phyloP scores from a whole-genome alignment of 2,797 vertebrate genomes.

The Pseudochromis fuscus region DNA sequence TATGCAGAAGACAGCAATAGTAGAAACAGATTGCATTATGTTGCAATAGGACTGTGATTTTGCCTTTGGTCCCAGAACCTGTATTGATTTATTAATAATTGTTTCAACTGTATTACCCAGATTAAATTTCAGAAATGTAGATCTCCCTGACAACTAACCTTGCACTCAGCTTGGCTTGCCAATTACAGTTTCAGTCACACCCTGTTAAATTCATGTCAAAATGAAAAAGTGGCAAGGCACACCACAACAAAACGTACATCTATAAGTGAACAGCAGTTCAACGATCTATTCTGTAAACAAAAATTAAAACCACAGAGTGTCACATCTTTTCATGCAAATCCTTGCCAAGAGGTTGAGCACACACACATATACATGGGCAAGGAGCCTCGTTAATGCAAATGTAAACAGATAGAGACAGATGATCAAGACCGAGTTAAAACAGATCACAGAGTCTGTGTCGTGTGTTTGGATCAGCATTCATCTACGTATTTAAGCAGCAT shows the following conservation, averaged over 20 bases:
- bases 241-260: background rate
- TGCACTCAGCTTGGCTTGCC: conserved; percentile 34
- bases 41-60: background rate
- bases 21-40: conserved; percentile 1
- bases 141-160: conserved; percentile 52
- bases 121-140: conserved; percentile 54
- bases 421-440: conserved; percentile 30
- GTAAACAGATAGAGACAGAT: conserved; percentile 60
- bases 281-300: background rate
- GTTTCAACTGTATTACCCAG: conserved; percentile 1
- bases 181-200: conserved; percentile 45
- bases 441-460: conserved; percentile 34
- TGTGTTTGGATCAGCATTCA: conserved; percentile 34
- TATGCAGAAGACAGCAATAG: background rate
- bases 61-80: background rate
- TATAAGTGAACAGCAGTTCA: conserved; percentile 8
- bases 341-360: conserved; percentile 54
- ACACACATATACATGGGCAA: conserved; percentile 47
- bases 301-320: conserved; percentile 24
- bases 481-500: conserved; percentile 16
- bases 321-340: conserved; percentile 25
- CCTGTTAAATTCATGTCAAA: conserved; percentile 52
- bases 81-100: background rate
- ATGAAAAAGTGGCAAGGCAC: conserved; percentile 36
- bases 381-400: conserved; percentile 57